Evolutionary conservation across 35 echinoderm and acorn worm genomes (phyloP), one percentile per base, ranked within the genome.

Genomic region (Heliocidaris erythrogramma): DNA sequence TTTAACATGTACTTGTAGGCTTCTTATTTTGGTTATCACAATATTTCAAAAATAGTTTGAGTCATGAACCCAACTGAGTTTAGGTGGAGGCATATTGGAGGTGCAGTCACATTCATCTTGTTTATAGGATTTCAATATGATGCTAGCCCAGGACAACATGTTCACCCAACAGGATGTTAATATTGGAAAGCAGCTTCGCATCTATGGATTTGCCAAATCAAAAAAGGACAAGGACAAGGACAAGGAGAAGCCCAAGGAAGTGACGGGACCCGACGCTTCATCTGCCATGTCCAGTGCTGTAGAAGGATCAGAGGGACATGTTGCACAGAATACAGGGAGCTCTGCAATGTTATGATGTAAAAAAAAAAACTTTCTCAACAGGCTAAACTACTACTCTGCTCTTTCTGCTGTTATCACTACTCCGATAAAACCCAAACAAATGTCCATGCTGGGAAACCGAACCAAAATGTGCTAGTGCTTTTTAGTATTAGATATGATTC

Each of bases 141-240:
- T 18, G 0, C 14, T 4, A 29, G 0, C 4, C 14, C 69, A 18
- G 4, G 4, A 42, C 31, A 16, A 49, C 47, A 6, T 14, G 8
- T 59, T 27, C 47, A 14, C 5, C 1, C 59, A 2, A 92, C 17
- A 92, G 91, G 91, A 92, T 59, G 24, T 50, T 13, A 92, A 92
- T n/a, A 59, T 92, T 92, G 49, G 48, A 49, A 59, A 92, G 91
- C 48, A 92, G 91, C 91, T 92, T 14, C 50, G 29, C n/a, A 18
- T 30, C 16, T 16, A 48, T 13, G 91, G 91, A 2, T 56, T 92
- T 92, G 91, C 91, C 91, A 92, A 59, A 48, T 92, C 65, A 78
- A 78, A 5, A n/a, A 78, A n/a, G 27, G 65, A 78, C 65, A 78
- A 78, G 27, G 65, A 78, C 65, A 78, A 78, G 27, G 65, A 78